A percentile compares a stretch with the other conserved stretches of the same genome.
These are phyloP conservation scores for Dryobota labecula DNA, from an alignment of 2,888 invertebrate genomes.

Conservation along the genomic window DNA sequence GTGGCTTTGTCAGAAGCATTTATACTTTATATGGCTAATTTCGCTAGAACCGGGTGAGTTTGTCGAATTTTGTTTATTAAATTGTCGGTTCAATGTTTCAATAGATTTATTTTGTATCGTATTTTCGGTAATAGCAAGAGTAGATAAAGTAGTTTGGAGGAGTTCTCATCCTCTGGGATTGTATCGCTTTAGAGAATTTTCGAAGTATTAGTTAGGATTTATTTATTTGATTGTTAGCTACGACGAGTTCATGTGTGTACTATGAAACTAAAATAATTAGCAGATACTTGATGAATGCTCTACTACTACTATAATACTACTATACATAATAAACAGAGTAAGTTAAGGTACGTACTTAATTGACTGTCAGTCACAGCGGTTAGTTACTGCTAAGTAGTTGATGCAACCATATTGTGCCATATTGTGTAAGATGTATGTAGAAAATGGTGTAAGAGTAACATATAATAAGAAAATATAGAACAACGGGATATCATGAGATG, in stretches of 20 bases:
- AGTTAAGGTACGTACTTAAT: conserved; percentile 37
- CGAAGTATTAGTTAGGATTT: background rate
- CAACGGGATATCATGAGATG: background rate
- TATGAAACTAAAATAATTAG: background rate
- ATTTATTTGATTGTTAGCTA: background rate
- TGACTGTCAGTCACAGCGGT: conserved; percentile 48
- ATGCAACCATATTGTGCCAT: conserved; percentile 3
- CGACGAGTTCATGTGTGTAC: background rate
- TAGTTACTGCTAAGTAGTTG: conserved; percentile 7
- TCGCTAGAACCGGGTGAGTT: conserved; percentile 96
- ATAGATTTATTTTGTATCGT: background rate
- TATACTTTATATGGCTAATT: conserved; percentile 97
- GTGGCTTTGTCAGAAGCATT: conserved; percentile 96
- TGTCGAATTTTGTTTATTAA: conserved; percentile 6
- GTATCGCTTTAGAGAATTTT: background rate
- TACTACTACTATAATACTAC: too few relatives aligned
- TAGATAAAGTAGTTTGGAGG: too few relatives aligned
- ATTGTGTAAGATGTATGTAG: background rate
- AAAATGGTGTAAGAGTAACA: background rate
- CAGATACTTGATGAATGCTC: background rate
- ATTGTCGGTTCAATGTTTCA: background rate
- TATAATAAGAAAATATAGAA: background rate
- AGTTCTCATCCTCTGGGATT: background rate
- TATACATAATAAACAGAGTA: background rate
- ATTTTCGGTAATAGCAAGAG: background rate